Evolutionary conservation across 1,140 invertebrate genomes (phyloP), one percentile per base, ranked within the genome.

Genomic region (Trichonephila inaurata): DNA sequence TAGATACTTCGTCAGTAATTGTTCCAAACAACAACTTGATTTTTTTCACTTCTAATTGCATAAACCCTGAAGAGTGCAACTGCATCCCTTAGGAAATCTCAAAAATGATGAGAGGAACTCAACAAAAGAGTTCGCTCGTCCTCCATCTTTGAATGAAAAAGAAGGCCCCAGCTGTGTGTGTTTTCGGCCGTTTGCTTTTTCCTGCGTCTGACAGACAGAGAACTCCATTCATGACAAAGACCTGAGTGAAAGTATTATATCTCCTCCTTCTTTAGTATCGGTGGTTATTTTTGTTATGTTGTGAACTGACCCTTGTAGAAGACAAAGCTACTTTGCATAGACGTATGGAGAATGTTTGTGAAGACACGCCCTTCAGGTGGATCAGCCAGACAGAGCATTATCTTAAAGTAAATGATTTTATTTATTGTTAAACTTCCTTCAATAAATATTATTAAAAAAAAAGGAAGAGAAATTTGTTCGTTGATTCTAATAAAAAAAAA

Each of bases 221-320:
- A 40, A 7, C 28, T 72, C 10, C 28, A 40, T 77, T 77, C 72
- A 77, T 33, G 18, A 18, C 16, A 77, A 77, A 77, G 28, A 40
- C 33, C 33, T 18, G 33, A 77, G 24, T 6, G 33, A 33, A 33
- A 18, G 33, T 33, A 77, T 33, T 40, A 18, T 18, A 33, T 40
- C 28, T 77, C 72, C 72, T 77, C 72, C 72, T 14, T 77, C 28
- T 77, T 77, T 28, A 77, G 18, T 77, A 33, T 28, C 28, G 14
- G 14, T 14, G 18, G 72, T 40, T 77, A 28, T 18, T 77, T 77
- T 77, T 24, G 14, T 69, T 24, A 14, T 12, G 24, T 14, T 18
- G 72, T 33, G 28, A 40, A 40, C 28, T 77, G 72, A 77, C 72
- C 72, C 72, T 77, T 28, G 72, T 18, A 33, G 72, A 77, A 77